phyloP scores from a whole-genome alignment of 2,113 vertebrate species.

The Salvelinus fontinalis region DNA sequence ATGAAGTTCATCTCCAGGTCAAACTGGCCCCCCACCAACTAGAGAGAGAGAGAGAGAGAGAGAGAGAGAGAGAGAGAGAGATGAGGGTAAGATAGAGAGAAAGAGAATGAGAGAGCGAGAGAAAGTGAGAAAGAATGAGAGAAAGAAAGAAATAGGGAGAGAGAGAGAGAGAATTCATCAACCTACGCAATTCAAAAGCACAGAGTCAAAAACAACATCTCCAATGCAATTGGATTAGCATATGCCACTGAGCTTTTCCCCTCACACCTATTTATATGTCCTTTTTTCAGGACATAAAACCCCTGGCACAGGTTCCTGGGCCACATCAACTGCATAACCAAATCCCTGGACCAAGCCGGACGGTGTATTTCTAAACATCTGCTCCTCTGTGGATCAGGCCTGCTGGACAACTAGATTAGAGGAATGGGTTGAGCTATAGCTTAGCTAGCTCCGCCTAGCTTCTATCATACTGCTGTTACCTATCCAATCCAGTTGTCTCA shows the following conservation, averaged over 20 bases:
- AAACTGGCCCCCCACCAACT: conserved; percentile 95
- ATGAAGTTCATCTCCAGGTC: conserved; percentile 99
- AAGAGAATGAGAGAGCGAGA: not conserved
- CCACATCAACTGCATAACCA: not conserved
- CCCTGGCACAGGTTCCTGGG: not conserved
- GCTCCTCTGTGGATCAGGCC: conserved; percentile 31
- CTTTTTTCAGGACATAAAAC: not conserved
- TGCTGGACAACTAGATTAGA: conserved; percentile 40
- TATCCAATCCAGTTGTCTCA: no score
- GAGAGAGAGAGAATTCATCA: no score
- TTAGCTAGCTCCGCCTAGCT: no score
- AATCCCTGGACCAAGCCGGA: not conserved
- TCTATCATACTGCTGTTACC: no score
- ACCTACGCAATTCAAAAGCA: not conserved
- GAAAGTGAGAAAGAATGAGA: not conserved
- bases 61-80: not conserved
- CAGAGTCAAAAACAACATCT: not conserved
- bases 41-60: conserved; percentile 16
- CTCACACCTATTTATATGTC: not conserved
- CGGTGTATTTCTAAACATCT: conserved; percentile 32
- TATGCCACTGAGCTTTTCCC: not conserved
- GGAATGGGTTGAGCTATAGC: conserved; percentile 15
- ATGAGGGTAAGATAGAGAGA: not conserved
- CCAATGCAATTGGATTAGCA: no score
- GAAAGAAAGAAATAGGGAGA: not conserved